Evolutionary conservation across 2,888 invertebrate species (phyloP), one percentile per base, ranked within the genome.

Genomic region (Lucinisca nassula): DNA sequence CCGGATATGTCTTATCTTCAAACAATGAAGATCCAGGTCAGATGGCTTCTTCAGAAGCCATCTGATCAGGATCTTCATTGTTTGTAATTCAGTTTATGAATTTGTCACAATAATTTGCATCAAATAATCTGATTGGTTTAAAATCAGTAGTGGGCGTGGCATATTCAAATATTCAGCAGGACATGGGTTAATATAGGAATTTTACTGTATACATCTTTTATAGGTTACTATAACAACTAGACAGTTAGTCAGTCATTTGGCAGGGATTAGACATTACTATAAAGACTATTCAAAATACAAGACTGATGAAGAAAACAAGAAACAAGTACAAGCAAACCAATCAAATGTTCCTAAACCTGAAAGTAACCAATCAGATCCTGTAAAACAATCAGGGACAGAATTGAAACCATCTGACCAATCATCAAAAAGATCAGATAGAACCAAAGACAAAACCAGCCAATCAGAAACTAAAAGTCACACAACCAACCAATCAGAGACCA

Each of bases 251-350:
- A 96, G 96, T 30, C 97, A 97, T 93, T 91, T 97, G 30, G 95
- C 96, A 30, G 97, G 97, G 17, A 97, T 97, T 73, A 95, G 97
- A 27, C 97, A 97, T 93, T 97, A 97, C 92, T 91, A 93, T 32
- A 96, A 95, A 86, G 79, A 89, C 21, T 91, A 92, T 76, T 87
- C 90, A 61, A 82, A 87, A 24, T 81, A 84, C 61, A 84, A 91
- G 72, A 38, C 67, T 2, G 45, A 40, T 24, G 49, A 45, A 35
- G 10, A 21, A 17, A 35, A 67, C 32, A 61, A 61, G 3, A 12
- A 51, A 51, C 8, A 12, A 21, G 24, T 3, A n/a, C 4, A 2
- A 4, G 27, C 2, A 4, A 24, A 58, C 10, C 51, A 51, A n/a
- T 51, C 51, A 51, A 21, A 51, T n/a, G n/a, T 3, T 10, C n/a